Evolutionary conservation across 1,140 invertebrate genomes (phyloP), one percentile per base, ranked within the genome.

Genomic region (Ceratina japonica): DNA sequence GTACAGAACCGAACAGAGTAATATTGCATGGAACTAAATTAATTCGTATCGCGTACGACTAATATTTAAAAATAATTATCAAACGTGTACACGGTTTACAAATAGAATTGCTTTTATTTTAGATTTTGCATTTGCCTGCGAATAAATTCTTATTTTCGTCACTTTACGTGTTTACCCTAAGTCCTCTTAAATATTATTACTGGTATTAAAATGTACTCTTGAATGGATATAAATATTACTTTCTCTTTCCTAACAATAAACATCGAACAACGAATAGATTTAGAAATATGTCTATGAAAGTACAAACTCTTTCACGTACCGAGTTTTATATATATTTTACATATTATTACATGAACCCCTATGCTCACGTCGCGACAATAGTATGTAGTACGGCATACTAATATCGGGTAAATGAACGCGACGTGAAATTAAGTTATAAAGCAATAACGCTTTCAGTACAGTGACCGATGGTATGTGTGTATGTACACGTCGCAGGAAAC

Each of bases 251-350:
- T 80, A 85, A 79, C 71, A 75, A 37, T 80, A 81, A 81, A 83
- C 69, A 80, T 62, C 63, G 63, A 82, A 73, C 71, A 73, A 16
- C 63, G 75, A 77, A 79, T 62, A 84, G 69, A 63, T 80, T 82
- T 84, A 87, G 59, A 87, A 87, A 87, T 83, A 75, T 82, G 71
- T 74, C 79, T 89, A 89, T 88, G 86, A 89, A 89, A 89, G 86
- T 89, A 88, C 83, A 89, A 89, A 89, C 54, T 86, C 63, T 80
- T 83, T 75, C 54, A 73, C 24, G 59, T 64, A 63, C 59, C 31
- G 71, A 83, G 31, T 69, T 52, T 8, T 80, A 69, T 58, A 44
- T 44, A 44, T 44, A 44, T 44, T 44, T 7, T 44, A 44, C 10
- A 44, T 44, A 44, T 44, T 44, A 44, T 31, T 44, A 44, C 37